Percentiles rank a stretch among this genome's conserved stretches.
These are phyloP conservation scores for Telmatochromis sp. DNA, from an alignment of 2,113 vertebrate species.

Conservation along the genomic window DNA sequence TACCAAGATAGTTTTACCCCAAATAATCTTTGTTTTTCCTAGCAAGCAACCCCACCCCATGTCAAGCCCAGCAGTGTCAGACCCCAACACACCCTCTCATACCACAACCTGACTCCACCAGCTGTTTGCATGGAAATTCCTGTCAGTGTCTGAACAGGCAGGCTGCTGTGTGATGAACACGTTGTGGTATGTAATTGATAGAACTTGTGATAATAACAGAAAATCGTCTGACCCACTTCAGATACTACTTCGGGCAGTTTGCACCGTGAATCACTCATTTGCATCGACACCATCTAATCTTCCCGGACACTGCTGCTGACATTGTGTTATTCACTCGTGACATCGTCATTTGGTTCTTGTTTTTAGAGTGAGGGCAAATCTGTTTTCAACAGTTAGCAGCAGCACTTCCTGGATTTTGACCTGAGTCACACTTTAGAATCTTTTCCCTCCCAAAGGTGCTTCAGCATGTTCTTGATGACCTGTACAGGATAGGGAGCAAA, in stretches of 20 bases:
- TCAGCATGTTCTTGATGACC: neutral
- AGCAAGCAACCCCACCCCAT: neutral
- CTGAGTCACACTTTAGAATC: neutral
- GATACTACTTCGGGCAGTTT: neutral
- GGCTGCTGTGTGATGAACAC: neutral
- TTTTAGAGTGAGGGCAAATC: neutral
- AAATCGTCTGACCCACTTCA: neutral
- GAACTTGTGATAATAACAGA: neutral
- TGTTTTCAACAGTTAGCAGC: neutral
- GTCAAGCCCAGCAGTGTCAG: neutral
- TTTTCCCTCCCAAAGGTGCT: neutral
- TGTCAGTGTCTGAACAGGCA: neutral
- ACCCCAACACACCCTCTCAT: neutral
- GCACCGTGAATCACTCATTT: neutral
- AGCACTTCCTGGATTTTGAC: neutral
- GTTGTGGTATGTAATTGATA: neutral
- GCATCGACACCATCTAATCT: neutral
- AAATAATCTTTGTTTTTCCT: neutral
- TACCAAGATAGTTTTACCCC: neutral
- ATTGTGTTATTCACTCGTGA: neutral
- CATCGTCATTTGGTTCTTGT: neutral
- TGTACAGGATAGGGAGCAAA: neutral
- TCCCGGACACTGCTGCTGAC: neutral
- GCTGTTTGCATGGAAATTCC: conserved; percentile 9
- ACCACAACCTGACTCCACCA: conserved; percentile 12